Evolutionary conservation across 2,797 vertebrate genomes (phyloP), one percentile per base, ranked within the genome.

Genomic region (Muscicapa striata): DNA sequence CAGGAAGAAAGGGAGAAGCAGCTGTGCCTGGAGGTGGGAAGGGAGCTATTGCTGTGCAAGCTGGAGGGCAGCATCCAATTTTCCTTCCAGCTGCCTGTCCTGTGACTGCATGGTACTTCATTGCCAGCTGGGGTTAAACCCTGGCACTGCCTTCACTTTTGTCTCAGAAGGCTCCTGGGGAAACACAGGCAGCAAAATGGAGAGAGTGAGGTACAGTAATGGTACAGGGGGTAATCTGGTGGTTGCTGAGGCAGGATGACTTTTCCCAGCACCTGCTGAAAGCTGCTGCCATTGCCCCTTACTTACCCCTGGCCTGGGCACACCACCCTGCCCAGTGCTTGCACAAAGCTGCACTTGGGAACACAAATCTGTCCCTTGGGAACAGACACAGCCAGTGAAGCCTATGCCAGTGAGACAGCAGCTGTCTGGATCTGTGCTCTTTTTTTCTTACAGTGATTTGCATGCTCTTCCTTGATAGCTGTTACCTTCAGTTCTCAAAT

Each of bases 111-210:
- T 32, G 51, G 21, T 24, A 14, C 30, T 49, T 36, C 36, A 21
- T 30, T 52, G 68, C 8, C n/a, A 72, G 24, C 58, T 40, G 30
- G 24, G 21, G n/a, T 29, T 48, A 59, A 59, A 23, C 29, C 45
- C 23, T 3, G 10, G 7, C 52, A 32, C n/a, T 58, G 38, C 52
- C 22, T 57, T 61, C 19, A 4, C 15, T 41, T 18, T 36, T 67
- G 21, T 61, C 43, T 29, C 45, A 64, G 57, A 46, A 51, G 23
- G 4, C 38, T 59, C 41, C 45, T 41, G 41, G 57, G 41, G 38
- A 89, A 89, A 70, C 17, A 17, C 0, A 3, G 24, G 23, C 38
- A 84, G 19, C 0, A 0, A 91, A 72, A 79, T 1, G 5, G 8
- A 77, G 74, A 63, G 36, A 61, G 38, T 32, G 38, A 75, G 29